Evolutionary conservation across 2,113 vertebrate species (phyloP).

Genomic region (Calidris pugnax): DNA sequence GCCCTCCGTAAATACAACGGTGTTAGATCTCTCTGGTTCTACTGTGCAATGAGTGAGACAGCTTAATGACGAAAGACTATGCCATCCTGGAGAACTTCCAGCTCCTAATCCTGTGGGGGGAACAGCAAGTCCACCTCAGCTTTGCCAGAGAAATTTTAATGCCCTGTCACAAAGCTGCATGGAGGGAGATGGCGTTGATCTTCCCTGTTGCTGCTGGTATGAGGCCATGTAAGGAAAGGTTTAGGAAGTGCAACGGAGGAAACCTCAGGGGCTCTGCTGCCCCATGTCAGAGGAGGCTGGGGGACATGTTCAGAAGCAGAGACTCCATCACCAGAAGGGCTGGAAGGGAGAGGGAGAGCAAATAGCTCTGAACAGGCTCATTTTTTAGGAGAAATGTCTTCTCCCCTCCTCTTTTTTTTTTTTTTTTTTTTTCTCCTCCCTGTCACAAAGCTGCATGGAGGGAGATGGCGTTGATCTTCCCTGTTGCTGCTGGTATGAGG

Average conservation of each 20-base stretch:
- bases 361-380: not conserved
- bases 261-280: not conserved
- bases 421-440: too few species aligned
- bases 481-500: not conserved
- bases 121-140: not conserved
- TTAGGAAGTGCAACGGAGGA: not conserved
- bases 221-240: not conserved
- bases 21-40: not conserved
- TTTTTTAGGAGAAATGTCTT: not conserved
- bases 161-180: accelerated
- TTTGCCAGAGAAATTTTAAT: not conserved
- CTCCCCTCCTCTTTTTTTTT: accelerated
- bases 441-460: not conserved
- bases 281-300: not conserved
- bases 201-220: not conserved
- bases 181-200: not conserved
- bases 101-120: not conserved
- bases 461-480: not conserved
- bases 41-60: not conserved
- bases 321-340: not conserved
- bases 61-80: not conserved
- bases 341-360: not conserved
- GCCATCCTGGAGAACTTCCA: not conserved
- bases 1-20: not conserved
- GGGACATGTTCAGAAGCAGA: not conserved